Base-by-base conservation (phyloP, 2,113 vertebrate genomes). In the Poeciliopsis occidentalis region DNA sequence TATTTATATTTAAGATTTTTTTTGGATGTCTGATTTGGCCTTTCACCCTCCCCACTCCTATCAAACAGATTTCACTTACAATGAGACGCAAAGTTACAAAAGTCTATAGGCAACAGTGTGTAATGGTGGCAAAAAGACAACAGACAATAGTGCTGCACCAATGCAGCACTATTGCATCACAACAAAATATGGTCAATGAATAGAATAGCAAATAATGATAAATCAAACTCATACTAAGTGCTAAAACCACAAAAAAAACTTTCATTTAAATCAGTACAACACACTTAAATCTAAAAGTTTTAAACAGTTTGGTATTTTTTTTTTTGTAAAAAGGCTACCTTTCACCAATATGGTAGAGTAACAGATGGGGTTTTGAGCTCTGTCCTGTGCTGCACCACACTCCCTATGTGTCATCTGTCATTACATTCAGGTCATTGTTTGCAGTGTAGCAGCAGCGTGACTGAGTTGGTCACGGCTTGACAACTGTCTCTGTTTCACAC, bases 401-500 rank as follows among this genome's bases (percentile, higher is more conserved):
- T 84, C 85, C 77, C 85, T 84, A 31, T 69, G 87, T 88, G 91
- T 93, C 91, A 88, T 92, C 89, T 90, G 91, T 90, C 90, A 88
- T 92, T 90, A 90, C 75, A 84, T 90, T 91, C 89, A 88, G 89
- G 91, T 91, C 91, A 92, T 92, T 92, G 92, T 92, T 88, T 12
- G 67, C 74, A 77, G 88, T 86, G 88, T 84, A 83, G 81, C 77
- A 78, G 82, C 88, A 85, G 90, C 87, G 85, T 93, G 91, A 93
- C 90, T 90, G 89, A 93, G 84, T 87, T 73, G 82, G 83, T 89
- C 87, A 57, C 31, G 67, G 89, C 90, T 93, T 93, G 90, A 92
- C 91, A 91, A 92, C 85, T 85, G 83, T 80, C 75, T 84, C 86
- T 66, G 70, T 90, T 82, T 88, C 76, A 82, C 72, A 75, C 82